Conservation (phyloP, 2,113 vertebrate genomes). For the Corynorhinus townsendii region DNA sequence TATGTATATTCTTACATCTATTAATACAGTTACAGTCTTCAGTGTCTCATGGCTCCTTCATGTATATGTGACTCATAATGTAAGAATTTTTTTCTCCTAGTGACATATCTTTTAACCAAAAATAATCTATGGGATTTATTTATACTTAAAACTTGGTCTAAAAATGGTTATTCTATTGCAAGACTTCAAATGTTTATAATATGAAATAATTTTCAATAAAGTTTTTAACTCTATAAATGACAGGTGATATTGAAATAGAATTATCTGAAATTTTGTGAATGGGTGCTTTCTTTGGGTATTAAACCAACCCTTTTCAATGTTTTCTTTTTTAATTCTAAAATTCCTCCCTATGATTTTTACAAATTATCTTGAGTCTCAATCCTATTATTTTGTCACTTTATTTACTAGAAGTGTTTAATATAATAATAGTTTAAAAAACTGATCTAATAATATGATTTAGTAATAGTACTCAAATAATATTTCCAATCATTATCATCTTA, state of each 20-base stretch:
- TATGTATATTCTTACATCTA: not conserved
- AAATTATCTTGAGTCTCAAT: not conserved
- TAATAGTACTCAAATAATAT: not conserved
- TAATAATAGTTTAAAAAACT: not conserved
- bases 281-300: not conserved
- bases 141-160: not conserved
- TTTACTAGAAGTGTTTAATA: not conserved
- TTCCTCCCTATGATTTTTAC: not conserved
- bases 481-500: not conserved
- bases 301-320: not conserved
- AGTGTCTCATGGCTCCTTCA: not conserved
- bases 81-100: not conserved
- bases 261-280: not conserved
- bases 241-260: not conserved
- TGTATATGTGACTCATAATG: not conserved
- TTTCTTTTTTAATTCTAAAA: not conserved
- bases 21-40: not conserved
- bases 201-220: not conserved
- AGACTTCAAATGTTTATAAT: not conserved
- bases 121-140: not conserved
- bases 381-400: not conserved
- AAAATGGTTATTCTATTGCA: not conserved
- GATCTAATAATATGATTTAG: not conserved
- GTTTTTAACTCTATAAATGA: not conserved
- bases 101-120: not conserved